Base-by-base conservation (phyloP, 2,888 invertebrate genomes). In the Chymomyza fuscimana region DNA sequence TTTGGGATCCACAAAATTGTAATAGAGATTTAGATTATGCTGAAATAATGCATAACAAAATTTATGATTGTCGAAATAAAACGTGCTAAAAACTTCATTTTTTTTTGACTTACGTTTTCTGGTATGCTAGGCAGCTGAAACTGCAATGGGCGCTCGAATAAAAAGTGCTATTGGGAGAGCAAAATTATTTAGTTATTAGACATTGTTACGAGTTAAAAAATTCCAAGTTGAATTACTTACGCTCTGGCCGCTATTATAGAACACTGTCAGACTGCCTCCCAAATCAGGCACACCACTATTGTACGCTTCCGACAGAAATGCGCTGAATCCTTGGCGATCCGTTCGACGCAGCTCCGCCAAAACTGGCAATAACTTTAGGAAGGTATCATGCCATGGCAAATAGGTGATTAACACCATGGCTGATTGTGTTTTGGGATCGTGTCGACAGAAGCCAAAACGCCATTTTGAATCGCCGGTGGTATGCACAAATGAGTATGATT, bases 1-100 rank as follows among this genome's bases (percentile, higher is more conserved):
- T 90, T 95, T 95, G 64, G 96, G 94, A 91, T 98, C 97, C 82
- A 99, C 95, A n/a, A 99, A 99, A 92, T 97, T 98, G 93, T 97
- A 99, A 94, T 99, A 99, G 91, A 99, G 97, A 76, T 97, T 97
- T 83, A 99, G 93, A 92, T 98, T 99, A 91, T 97, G 95, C 98
- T 98, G 93, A 12, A 65, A 32, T 63, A 22, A 56, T 50, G 19
- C 10, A 56, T 19, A 32, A 32, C 32, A 32, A 32, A 32, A 32
- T 32, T 32, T 32, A 32, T 32, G 0, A 32, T 32, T 7, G 7
- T 7, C 32, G 9, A 7, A 32, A 9, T 7, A 32, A 32, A 32
- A 32, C 32, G 32, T 22, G 22, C 22, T 22, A 22, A 22, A 22
- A 22, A 22, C 22, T 22, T 25, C 2, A 25, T 1, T 32, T 32